Conservation (phyloP, 2,113 vertebrate species). For the Cyprinodon tularosa region DNA sequence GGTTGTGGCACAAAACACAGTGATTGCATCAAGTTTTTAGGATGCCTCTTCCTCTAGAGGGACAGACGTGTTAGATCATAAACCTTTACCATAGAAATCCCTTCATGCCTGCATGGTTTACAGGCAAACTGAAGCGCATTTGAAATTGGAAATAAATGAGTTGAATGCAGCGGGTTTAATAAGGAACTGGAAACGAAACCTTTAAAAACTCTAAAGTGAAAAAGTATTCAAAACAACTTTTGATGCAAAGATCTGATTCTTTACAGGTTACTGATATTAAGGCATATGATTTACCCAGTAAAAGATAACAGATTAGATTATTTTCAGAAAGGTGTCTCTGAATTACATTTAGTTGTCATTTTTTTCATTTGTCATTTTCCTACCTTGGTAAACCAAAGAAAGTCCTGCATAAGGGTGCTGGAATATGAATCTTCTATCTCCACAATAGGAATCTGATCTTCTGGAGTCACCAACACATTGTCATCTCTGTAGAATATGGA, state of each 20-base stretch:
- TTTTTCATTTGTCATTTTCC: neutral
- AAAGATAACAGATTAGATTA: neutral
- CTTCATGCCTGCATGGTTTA: too few relatives aligned
- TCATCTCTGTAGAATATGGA: slow-evolving; percentile 90
- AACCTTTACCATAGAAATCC: too few relatives aligned
- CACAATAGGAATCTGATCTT: slow-evolving; percentile 91
- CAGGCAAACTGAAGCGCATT: too few relatives aligned
- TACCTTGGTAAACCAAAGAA: slow-evolving; percentile 94
- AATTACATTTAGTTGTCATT: neutral
- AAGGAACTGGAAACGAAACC: too few relatives aligned
- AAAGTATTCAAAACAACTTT: too few relatives aligned
- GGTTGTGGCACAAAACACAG: too few relatives aligned
- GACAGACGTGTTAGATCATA: too few relatives aligned
- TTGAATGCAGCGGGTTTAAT: too few relatives aligned
- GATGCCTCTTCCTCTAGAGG: too few relatives aligned
- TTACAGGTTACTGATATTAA: neutral
- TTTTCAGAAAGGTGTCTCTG: neutral
- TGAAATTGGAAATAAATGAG: too few relatives aligned
- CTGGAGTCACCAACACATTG: slow-evolving; percentile 87
- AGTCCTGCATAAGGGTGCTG: slow-evolving; percentile 90
- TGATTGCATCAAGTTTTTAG: too few relatives aligned
- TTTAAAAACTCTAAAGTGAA: neutral
- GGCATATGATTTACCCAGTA: neutral
- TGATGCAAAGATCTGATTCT: too few relatives aligned
- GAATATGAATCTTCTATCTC: slow-evolving; percentile 91